phyloP scores from a whole-genome alignment of 1,140 invertebrate species.

The Zaprionus lachaisei region DNA sequence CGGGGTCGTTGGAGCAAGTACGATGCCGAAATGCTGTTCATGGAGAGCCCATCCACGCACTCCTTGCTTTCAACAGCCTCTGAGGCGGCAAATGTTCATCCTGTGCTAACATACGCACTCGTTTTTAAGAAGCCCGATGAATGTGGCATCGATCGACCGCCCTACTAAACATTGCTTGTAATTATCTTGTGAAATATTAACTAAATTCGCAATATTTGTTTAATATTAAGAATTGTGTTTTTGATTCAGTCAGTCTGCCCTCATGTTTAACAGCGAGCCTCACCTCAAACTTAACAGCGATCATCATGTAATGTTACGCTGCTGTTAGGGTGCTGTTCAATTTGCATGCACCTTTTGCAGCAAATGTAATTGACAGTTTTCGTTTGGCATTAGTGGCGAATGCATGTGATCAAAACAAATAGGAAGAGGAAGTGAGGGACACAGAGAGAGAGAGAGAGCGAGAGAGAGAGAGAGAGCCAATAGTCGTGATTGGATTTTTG shows the following conservation, averaged over 20 bases:
- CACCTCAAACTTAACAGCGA: conserved; percentile 15
- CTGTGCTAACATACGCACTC: conserved; percentile 63
- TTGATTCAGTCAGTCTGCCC: background rate
- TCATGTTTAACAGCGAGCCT: background rate
- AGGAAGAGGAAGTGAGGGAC: conserved; percentile 7
- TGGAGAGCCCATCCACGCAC: conserved; percentile 63
- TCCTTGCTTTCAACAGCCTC: conserved; percentile 62
- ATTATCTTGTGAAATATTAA: background rate
- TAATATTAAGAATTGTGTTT: background rate
- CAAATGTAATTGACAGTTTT: conserved; percentile 52
- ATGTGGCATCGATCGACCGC: conserved; percentile 62
- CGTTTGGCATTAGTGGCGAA: conserved; percentile 49
- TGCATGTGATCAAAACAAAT: conserved; percentile 32
- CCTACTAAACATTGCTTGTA: conserved; percentile 36
- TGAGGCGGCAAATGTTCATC: conserved; percentile 54
- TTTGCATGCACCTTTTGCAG: conserved; percentile 33
- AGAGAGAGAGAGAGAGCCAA: background rate
- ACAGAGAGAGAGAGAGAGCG: background rate
- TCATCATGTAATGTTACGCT: conserved; percentile 36
- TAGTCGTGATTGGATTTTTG: background rate
- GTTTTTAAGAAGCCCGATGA: conserved; percentile 70
- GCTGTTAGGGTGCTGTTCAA: conserved; percentile 12
- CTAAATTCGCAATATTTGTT: background rate
- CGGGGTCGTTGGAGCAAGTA: conserved; percentile 67
- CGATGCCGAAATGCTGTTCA: conserved; percentile 63